Conservation (phyloP, 2,888 invertebrate species). For the Heliconius sara region DNA sequence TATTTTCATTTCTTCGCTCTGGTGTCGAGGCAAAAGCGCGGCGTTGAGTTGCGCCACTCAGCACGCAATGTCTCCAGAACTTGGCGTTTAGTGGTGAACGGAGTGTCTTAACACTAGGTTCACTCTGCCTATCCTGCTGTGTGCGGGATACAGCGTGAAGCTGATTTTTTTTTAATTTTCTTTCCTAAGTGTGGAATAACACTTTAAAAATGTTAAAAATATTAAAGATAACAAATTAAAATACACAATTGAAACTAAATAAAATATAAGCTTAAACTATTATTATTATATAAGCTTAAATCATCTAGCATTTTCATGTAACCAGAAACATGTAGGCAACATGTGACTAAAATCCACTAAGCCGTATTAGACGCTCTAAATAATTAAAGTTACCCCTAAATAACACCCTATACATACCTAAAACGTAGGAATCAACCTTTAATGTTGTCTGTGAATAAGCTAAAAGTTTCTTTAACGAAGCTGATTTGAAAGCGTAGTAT, state of each 20-base stretch:
- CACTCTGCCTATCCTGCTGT: too few species aligned
- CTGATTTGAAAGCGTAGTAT: conserved; percentile 44
- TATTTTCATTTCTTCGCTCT: too few species aligned
- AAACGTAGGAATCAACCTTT: conserved; percentile 33
- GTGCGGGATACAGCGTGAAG: too few species aligned
- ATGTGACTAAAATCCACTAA: conserved; percentile 7
- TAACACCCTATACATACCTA: conserved; percentile 18
- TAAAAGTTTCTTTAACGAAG: conserved; percentile 47
- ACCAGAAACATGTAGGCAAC: neutral
- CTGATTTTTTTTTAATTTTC: too few species aligned
- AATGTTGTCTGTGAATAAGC: conserved; percentile 46
- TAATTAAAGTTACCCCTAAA: conserved; percentile 17
- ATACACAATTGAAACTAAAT: neutral
- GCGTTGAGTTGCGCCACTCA: too few species aligned
- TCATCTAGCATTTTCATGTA: neutral
- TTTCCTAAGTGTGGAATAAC: too few species aligned
- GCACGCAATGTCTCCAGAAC: too few species aligned
- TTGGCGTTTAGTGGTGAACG: too few species aligned
- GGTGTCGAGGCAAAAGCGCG: too few species aligned
- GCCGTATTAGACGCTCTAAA: conserved; percentile 11
- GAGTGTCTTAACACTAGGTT: too few species aligned
- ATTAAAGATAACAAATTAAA: neutral
- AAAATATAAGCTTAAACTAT: neutral
- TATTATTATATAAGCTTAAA: neutral
- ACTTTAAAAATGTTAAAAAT: too few species aligned